phyloP scores from a whole-genome alignment of 2,888 invertebrate genomes.

The Spicauda simplicius region DNA sequence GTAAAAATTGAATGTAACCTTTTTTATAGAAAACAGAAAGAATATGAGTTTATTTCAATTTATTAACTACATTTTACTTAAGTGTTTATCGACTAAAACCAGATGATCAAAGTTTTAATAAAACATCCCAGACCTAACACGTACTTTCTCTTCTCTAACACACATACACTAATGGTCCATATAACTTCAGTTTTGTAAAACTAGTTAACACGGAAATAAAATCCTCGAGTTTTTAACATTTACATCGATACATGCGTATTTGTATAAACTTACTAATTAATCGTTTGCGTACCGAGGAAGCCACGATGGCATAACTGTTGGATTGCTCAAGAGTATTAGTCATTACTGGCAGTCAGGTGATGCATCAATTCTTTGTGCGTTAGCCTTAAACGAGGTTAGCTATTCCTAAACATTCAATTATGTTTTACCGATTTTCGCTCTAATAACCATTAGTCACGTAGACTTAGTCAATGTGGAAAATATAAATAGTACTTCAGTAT shows the following conservation, averaged over 20 bases:
- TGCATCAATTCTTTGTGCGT: constrained; percentile 34
- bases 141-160: not conserved
- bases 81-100: too few species aligned
- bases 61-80: too few species aligned
- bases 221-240: not conserved
- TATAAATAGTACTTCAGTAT: too few species aligned
- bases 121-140: not conserved
- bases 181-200: not conserved
- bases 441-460: not conserved
- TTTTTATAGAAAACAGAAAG: too few species aligned
- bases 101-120: too few species aligned
- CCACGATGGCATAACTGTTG: constrained; percentile 29
- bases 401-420: constrained; percentile 10
- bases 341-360: constrained; percentile 15
- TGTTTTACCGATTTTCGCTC: not conserved
- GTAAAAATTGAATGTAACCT: too few species aligned
- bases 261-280: constrained; percentile 27
- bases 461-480: not conserved
- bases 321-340: constrained; percentile 30
- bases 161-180: not conserved
- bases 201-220: not conserved
- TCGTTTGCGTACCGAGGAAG: constrained; percentile 8
- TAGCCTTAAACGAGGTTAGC: constrained; percentile 32
- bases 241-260: not conserved
- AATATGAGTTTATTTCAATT: too few species aligned